Evolutionary conservation across 2,888 invertebrate species (phyloP), one percentile per base, ranked within the genome.

Genomic region (Eilema caniola): DNA sequence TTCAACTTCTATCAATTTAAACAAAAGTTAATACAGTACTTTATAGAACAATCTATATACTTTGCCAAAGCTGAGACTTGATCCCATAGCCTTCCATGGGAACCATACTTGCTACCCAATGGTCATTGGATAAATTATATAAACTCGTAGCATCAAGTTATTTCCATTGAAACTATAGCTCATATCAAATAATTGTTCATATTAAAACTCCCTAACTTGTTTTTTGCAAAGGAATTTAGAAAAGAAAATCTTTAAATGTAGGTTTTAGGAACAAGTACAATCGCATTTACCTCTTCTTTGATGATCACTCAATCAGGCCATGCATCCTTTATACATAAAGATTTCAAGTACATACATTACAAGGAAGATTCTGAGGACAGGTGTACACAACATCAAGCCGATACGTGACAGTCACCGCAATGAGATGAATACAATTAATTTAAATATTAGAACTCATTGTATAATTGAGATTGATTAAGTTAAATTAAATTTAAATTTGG

Each of bases 321-420:
- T 14, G 53, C 64, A 28, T 64, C 64, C 64, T 56, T 65, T 56
- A 65, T 53, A 56, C 53, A 65, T 65, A 65, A 65, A 56, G 41
- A 62, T 62, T 62, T 41, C 0, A 25, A 41, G 24, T 11, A 14
- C 62, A 37, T 37, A 24, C 41, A 62, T 16, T 41, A 41, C 41
- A 25, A 56, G 23, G 33, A 65, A 56, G 53, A 7, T 57, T 33
- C 33, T 57, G 37, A 57, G 14, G 33, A 24, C 66, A 66, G 66
- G 57, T 66, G 66, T 25, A 33, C 57, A 57, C 24, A 20, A 37
- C 37, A 24, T 66, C 10, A 24, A 25, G 57, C 20, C 33, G 20
- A 11, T n/a, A 57, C 66, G 66, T 66, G 66, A 66, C 20, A 20
- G 33, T 3, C 33, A 66, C 10, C 16, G 33, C 56, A 57, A 65